Evolutionary conservation across 2,113 vertebrate genomes (phyloP).

Genomic region (Sceloporus undulatus): DNA sequence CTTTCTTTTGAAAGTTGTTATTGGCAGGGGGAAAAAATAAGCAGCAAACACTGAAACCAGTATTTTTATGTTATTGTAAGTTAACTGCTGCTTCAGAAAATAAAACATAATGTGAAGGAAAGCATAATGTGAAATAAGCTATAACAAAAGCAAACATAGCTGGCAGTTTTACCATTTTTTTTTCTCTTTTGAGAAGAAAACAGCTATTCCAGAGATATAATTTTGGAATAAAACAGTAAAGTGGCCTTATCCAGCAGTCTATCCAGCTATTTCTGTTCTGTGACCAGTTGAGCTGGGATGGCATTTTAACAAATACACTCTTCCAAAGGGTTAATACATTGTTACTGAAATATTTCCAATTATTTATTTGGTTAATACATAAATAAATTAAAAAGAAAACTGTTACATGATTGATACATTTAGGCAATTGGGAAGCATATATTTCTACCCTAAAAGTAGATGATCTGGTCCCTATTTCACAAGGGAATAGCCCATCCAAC

Average conservation of each 20-base stretch:
- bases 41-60: background rate
- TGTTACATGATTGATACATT: background rate
- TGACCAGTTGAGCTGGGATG: background rate
- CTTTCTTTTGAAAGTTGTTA: conserved; percentile 5
- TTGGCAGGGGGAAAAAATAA: background rate
- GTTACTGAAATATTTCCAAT: background rate
- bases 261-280: background rate
- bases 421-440: background rate
- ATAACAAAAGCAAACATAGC: conserved; percentile 6
- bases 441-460: background rate
- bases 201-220: conserved; percentile 3
- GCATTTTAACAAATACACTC: background rate
- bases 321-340: background rate
- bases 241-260: background rate
- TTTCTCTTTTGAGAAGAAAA: conserved; percentile 6
- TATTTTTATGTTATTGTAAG: conserved; percentile 25
- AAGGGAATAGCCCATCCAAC: background rate
- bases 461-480: background rate
- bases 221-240: background rate
- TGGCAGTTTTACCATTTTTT: background rate
- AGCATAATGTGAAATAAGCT: background rate
- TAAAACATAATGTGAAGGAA: conserved; percentile 28
- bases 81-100: conserved; percentile 22
- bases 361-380: background rate
- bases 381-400: background rate